Percentiles rank a stretch among this genome's conserved stretches.
Conservation (phyloP, 1,140 invertebrate genomes). For the Drosophila busckii region DNA sequence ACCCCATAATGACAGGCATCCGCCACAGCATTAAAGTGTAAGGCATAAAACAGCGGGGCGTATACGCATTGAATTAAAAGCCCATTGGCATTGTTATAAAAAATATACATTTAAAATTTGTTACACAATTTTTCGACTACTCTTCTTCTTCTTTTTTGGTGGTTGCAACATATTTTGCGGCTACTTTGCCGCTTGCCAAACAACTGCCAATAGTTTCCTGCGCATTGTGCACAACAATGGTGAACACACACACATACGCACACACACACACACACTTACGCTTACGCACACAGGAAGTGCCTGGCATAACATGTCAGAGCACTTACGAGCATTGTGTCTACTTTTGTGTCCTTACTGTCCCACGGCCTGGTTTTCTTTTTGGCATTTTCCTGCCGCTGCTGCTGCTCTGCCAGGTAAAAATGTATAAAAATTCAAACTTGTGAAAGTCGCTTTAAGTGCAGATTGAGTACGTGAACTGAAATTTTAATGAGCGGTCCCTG, state of each 20-base stretch:
- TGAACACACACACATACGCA: background rate
- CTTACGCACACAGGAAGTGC: constrained; percentile 31
- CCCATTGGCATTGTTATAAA: too few relatives aligned
- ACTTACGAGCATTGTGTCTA: constrained; percentile 38
- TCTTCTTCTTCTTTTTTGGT: constrained; percentile 21
- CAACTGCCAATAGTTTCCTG: constrained; percentile 58
- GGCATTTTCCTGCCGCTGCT: background rate
- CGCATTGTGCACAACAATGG: constrained; percentile 31
- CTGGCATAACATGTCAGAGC: constrained; percentile 51
- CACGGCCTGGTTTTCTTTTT: background rate
- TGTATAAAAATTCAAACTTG: constrained; percentile 73
- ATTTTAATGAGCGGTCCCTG: constrained; percentile 59
- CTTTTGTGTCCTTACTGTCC: background rate
- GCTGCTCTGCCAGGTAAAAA: constrained; percentile 34
- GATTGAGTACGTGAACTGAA: constrained; percentile 69
- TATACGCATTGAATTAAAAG: too few relatives aligned
- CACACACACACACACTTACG: constrained; percentile 1
- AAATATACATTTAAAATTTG: constrained; percentile 47
- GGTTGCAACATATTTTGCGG: constrained; percentile 29
- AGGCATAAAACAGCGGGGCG: constrained; percentile 4
- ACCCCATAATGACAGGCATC: background rate
- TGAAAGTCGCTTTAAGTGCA: constrained; percentile 70
- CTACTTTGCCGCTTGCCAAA: constrained; percentile 27
- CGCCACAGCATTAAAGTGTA: constrained; percentile 22
- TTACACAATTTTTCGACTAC: too few relatives aligned